Evolutionary conservation across 2,113 vertebrate genomes (phyloP).

Genomic region (Fulica atra): DNA sequence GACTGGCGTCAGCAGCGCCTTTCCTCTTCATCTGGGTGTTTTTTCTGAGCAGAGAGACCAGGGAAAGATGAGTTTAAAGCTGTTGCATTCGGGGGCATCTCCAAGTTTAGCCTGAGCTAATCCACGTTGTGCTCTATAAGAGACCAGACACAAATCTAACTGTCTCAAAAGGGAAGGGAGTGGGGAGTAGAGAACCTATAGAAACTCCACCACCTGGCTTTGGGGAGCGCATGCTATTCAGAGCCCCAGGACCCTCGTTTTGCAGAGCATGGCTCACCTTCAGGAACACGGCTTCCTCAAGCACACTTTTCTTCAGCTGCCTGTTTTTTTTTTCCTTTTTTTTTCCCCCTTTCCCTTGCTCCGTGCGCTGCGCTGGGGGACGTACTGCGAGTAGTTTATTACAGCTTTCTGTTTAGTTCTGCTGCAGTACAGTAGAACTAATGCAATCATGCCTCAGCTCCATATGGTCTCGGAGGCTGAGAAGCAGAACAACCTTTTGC

Average conservation of each 20-base stretch:
- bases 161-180: not conserved
- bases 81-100: not conserved
- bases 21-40: not conserved
- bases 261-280: not conserved
- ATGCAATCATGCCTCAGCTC: slow-evolving; percentile 57
- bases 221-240: fast-evolving
- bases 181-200: not conserved
- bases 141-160: not conserved
- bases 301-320: not conserved
- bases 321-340: not conserved
- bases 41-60: not conserved
- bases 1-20: slow-evolving; percentile 9
- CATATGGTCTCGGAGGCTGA: slow-evolving; percentile 41
- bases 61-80: not conserved
- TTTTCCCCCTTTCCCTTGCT: not conserved
- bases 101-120: not conserved
- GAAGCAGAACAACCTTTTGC: slow-evolving; percentile 55
- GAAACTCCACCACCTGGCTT: not conserved
- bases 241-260: not conserved
- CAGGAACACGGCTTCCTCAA: fast-evolving
- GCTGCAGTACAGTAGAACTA: slow-evolving; percentile 41
- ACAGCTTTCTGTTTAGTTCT: slow-evolving; percentile 38
- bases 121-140: not conserved
- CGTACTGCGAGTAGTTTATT: not conserved
- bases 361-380: not conserved